A percentile compares a stretch with the other conserved stretches of the same genome.
phyloP scores from a whole-genome alignment of 2,888 invertebrate genomes.

The Acanthosoma haemorrhoidale region DNA sequence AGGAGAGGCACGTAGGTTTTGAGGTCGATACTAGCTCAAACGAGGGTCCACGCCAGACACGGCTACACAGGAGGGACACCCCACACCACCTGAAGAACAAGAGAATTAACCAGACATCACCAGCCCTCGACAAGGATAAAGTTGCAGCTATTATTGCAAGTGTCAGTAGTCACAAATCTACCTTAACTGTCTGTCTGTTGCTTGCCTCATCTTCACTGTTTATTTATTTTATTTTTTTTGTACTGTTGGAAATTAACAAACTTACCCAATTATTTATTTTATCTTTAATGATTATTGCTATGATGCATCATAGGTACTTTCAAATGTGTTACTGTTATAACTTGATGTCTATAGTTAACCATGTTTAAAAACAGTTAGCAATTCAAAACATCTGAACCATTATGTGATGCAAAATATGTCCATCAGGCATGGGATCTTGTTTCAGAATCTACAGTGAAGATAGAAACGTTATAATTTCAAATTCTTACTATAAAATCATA shows the following conservation, averaged over 20 bases:
- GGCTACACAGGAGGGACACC: slow-evolving; percentile 87
- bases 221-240: background rate
- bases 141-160: slow-evolving; percentile 66
- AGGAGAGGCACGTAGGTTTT: slow-evolving; percentile 56
- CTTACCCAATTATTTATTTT: background rate
- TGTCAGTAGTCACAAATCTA: slow-evolving; percentile 48
- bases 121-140: slow-evolving; percentile 61
- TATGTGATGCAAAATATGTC: too few species aligned
- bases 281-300: too few species aligned
- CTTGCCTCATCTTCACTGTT: background rate
- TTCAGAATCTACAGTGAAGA: too few species aligned
- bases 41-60: slow-evolving; percentile 54
- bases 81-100: slow-evolving; percentile 99
- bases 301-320: too few species aligned
- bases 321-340: too few species aligned
- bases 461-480: too few species aligned
- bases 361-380: too few species aligned
- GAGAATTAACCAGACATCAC: slow-evolving; percentile 64
- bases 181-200: slow-evolving; percentile 4
- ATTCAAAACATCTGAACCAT: too few species aligned
- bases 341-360: too few species aligned
- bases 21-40: slow-evolving; percentile 43
- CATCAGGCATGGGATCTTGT: too few species aligned
- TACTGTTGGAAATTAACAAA: background rate
- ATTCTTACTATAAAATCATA: too few species aligned